Evolutionary conservation across 2,797 vertebrate genomes (phyloP).

Genomic region (Chiloscyllium punctatum): DNA sequence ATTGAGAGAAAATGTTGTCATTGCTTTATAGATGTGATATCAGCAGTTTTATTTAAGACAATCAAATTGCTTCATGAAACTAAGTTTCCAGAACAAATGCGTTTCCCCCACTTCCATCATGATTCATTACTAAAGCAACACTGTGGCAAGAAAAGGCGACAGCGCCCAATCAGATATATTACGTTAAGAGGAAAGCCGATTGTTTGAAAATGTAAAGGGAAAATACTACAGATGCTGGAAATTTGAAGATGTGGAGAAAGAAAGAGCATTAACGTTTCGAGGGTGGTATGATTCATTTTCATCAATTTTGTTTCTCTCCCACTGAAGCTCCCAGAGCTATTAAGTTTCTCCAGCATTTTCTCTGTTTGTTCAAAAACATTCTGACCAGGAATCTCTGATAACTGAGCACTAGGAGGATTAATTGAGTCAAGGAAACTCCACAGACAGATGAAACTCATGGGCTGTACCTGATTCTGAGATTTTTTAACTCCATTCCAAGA

Average conservation of each 20-base stretch:
- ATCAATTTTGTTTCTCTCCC: too few species aligned
- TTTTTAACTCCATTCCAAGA: too few species aligned
- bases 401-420: background rate
- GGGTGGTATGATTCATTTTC: too few species aligned
- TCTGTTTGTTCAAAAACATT: background rate
- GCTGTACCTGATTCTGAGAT: too few species aligned
- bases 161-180: background rate
- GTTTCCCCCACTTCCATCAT: background rate
- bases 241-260: too few species aligned
- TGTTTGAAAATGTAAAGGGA: background rate
- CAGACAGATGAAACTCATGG: too few species aligned
- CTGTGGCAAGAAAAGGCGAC: background rate
- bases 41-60: background rate
- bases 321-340: too few species aligned
- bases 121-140: background rate
- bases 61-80: background rate
- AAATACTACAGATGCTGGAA: too few species aligned
- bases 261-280: too few species aligned
- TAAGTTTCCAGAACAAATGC: background rate
- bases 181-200: background rate
- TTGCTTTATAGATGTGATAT: background rate
- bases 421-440: too few species aligned
- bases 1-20: background rate
- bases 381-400: background rate
- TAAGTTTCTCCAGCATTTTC: too few species aligned